Percentiles rank a stretch among this genome's conserved stretches.
These are phyloP conservation scores for Platycercus adscitus DNA, from an alignment of 2,113 vertebrate genomes.

Conservation along the genomic window DNA sequence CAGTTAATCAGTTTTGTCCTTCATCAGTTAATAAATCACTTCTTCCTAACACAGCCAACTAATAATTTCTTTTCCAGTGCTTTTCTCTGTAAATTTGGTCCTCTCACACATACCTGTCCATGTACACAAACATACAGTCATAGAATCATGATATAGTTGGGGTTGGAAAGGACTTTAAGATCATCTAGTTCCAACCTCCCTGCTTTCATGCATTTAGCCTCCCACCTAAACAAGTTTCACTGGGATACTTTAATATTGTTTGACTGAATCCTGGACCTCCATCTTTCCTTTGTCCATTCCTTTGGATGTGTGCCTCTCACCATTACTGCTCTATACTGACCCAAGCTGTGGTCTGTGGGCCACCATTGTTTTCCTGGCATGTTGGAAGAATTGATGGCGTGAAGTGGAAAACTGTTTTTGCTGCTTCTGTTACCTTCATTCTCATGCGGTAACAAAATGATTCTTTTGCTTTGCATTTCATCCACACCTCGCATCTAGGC, in stretches of 20 bases:
- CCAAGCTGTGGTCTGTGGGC: background rate
- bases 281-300: background rate
- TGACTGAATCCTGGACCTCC: background rate
- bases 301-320: background rate
- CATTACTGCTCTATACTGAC: background rate
- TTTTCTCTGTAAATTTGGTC: background rate
- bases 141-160: background rate
- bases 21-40: background rate
- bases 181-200: background rate
- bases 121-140: background rate
- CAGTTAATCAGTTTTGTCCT: background rate
- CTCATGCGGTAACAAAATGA: background rate
- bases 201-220: background rate
- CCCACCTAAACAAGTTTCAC: rapidly evolving
- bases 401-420: background rate
- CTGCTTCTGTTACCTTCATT: background rate
- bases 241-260: background rate
- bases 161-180: background rate
- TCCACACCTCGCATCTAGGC: background rate
- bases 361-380: background rate
- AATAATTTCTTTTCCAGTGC: background rate
- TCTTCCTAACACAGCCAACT: background rate
- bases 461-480: background rate
- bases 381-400: background rate
- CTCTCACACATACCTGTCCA: background rate